Evolutionary conservation across 2,797 vertebrate species (phyloP), one percentile per base, ranked within the genome.

Genomic region (Smutsia temminckii): DNA sequence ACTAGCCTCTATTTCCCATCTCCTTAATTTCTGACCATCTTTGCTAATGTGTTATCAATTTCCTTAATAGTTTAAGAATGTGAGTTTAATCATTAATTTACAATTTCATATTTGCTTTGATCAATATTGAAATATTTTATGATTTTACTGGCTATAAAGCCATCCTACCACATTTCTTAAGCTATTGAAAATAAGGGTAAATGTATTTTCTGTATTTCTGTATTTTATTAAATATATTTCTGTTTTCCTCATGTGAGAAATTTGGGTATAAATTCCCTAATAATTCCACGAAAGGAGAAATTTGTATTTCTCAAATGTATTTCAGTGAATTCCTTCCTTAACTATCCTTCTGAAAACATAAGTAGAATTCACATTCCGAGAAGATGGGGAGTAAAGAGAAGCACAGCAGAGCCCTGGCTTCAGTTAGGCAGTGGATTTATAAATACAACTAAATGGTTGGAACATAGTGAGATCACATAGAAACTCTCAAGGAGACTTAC

Each of bases 21-120:
- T 79, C 6, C 61, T 64, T 72, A 77, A 84, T 86, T 89, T 72
- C 20, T 83, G 64, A 69, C 77, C 59, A 29, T 69, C 72, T 84
- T 96, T 96, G 53, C 46, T 88, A 59, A 86, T 72, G 14, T 63
- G 2, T 57, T 74, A 23, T 68, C 23, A 71, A 29, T 40, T 90
- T 71, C 46, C 57, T 79, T 87, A 86, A 78, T 37, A 74, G 13
- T 80, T 74, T 72, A 21, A 57, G 14, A 84, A 90, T 89, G 25
- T 4, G 40, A 85, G 34, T 89, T 81, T 92, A 84, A 64, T 83
- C 23, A 80, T 93, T 90, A 95, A 92, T 93, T 92, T 83, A 90
- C 55, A 34, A 66, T 92, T 93, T 93, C 49, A 8, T 90, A 85
- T 93, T 94, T 95, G 71, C 63, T 20, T 32, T 37, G 32, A 89